Evolutionary conservation across 2,797 vertebrate species (phyloP).

Genomic region (Paramormyrops hopkinsi): DNA sequence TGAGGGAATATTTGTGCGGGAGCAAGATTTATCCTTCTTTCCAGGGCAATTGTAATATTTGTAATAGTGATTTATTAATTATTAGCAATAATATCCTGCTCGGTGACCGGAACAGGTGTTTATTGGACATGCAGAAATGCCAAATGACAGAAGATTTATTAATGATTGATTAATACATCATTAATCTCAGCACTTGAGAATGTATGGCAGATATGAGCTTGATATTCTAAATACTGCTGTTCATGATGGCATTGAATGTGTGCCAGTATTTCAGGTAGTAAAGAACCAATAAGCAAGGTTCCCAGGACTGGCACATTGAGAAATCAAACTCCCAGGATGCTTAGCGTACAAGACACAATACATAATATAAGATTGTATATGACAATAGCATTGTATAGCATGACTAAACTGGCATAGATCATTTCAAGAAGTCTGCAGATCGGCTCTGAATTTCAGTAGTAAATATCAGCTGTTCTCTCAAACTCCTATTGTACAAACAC

Average conservation of each 20-base stretch:
- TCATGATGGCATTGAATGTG: background rate
- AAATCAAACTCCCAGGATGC: background rate
- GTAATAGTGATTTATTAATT: background rate
- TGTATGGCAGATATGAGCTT: background rate
- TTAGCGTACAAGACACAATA: background rate
- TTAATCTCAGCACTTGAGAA: background rate
- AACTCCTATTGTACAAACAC: background rate
- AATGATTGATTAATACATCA: background rate
- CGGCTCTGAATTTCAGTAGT: background rate
- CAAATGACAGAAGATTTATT: background rate
- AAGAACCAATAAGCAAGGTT: background rate
- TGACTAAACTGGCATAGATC: background rate
- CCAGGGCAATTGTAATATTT: background rate
- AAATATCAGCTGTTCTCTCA: background rate
- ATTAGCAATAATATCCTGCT: background rate
- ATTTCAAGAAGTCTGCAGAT: background rate
- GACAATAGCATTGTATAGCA: too few relatives aligned
- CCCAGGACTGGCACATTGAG: background rate
- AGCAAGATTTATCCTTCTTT: background rate
- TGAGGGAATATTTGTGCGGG: background rate
- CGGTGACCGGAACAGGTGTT: background rate
- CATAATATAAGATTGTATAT: background rate
- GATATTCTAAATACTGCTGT: background rate
- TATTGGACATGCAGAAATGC: background rate
- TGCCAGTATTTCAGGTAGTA: background rate